phyloP scores from a whole-genome alignment of 2,113 vertebrate genomes.

The Fulica atra region DNA sequence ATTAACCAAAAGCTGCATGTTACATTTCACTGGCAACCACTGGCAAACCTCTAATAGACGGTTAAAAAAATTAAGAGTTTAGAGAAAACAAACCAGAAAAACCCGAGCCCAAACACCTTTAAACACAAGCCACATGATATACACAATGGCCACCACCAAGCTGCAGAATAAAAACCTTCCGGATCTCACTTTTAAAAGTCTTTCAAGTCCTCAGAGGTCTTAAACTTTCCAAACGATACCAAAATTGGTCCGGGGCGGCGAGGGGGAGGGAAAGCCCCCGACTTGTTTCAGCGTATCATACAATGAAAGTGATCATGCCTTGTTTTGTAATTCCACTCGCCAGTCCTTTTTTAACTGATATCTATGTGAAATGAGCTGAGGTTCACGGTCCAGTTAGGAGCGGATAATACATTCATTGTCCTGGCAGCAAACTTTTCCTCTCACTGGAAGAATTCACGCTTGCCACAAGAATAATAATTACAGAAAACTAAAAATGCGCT shows the following conservation, averaged over 20 bases:
- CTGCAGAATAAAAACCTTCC: constrained; percentile 70
- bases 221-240: constrained; percentile 77
- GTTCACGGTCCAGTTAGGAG: constrained; percentile 88
- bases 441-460: constrained; percentile 82
- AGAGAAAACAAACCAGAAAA: constrained; percentile 52
- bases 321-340: constrained; percentile 80
- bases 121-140: constrained; percentile 73
- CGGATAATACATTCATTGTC: constrained; percentile 91
- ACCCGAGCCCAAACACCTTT: constrained; percentile 73
- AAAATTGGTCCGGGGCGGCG: constrained; percentile 63
- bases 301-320: constrained; percentile 76
- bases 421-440: constrained; percentile 83
- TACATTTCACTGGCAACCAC: constrained; percentile 62
- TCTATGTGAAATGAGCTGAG: constrained; percentile 84
- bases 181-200: constrained; percentile 76
- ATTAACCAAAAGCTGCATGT: constrained; percentile 63
- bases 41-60: constrained; percentile 67
- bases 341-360: constrained; percentile 82
- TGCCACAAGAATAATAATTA: constrained; percentile 84
- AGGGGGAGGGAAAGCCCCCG: constrained; percentile 60
- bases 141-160: constrained; percentile 73
- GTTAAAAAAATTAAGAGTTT: constrained; percentile 72
- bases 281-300: constrained; percentile 71
- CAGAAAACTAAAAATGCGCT: constrained; percentile 78
- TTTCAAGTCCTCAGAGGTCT: constrained; percentile 77